Conservation (phyloP, 2,113 vertebrate genomes). For the Sclerurus mexicanus region DNA sequence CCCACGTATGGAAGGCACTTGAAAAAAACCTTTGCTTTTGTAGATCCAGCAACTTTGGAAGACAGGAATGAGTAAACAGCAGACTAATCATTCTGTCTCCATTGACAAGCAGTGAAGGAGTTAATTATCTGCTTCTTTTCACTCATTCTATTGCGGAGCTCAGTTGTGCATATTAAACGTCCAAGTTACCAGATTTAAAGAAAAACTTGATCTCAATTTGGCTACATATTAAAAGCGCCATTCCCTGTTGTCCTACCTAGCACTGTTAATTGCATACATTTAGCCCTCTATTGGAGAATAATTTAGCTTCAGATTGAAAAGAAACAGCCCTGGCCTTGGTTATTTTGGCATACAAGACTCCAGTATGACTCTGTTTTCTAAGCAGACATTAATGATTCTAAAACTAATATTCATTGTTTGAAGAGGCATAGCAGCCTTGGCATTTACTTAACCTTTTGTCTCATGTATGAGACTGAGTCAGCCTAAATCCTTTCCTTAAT, state of each 20-base stretch:
- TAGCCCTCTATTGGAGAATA: constrained; percentile 83
- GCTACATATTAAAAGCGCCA: constrained; percentile 68
- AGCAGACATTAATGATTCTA: constrained; percentile 98
- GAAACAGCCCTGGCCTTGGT: constrained; percentile 81
- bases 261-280: constrained; percentile 85
- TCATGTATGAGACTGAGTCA: constrained; percentile 94
- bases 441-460: constrained; percentile 99
- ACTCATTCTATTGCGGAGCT: constrained; percentile 1
- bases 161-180: constrained; percentile 44
- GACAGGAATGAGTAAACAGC: not conserved
- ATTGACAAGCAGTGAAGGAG: constrained; percentile 23
- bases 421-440: constrained; percentile 94
- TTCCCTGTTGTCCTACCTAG: constrained; percentile 76
- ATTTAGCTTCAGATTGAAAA: constrained; percentile 91
- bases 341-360: constrained; percentile 87
- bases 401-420: constrained; percentile 99
- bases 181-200: constrained; percentile 42
- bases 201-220: constrained; percentile 77
- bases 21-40: not conserved
- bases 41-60: not conserved
- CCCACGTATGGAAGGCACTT: not conserved
- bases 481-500: constrained; percentile 98
- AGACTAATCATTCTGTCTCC: not conserved
- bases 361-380: constrained; percentile 95
- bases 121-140: constrained; percentile 25